Conservation (phyloP, 2,888 invertebrate genomes). For the Hipparchia semele region DNA sequence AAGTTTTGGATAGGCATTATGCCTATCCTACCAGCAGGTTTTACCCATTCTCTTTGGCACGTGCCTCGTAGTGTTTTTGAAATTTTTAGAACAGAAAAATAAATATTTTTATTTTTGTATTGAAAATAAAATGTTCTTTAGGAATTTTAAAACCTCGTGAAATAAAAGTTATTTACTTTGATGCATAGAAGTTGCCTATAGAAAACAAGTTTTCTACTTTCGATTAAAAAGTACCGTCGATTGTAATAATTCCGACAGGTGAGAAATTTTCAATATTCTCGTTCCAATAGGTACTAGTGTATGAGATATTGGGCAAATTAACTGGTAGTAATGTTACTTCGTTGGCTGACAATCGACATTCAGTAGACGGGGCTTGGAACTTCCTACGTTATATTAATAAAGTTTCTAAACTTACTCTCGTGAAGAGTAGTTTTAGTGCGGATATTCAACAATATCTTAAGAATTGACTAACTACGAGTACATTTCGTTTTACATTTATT, state of each 20-base stretch:
- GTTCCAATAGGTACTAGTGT: not conserved
- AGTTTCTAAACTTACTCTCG: slow-evolving; percentile 48
- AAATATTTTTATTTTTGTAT: too few relatives aligned
- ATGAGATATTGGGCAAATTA: slow-evolving; percentile 20
- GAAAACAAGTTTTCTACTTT: too few relatives aligned
- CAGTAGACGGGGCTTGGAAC: slow-evolving; percentile 31
- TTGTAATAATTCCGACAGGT: not conserved
- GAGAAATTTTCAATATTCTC: not conserved
- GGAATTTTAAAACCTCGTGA: too few relatives aligned
- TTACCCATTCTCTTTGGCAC: too few relatives aligned
- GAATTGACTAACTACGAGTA: slow-evolving; percentile 17
- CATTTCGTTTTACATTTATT: slow-evolving; percentile 30
- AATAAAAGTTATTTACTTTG: too few relatives aligned
- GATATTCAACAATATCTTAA: slow-evolving; percentile 36
- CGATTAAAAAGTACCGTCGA: too few relatives aligned
- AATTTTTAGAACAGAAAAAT: too few relatives aligned
- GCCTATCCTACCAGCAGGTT: too few relatives aligned
- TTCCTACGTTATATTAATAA: slow-evolving; percentile 53
- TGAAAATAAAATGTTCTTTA: too few relatives aligned
- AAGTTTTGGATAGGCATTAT: too few relatives aligned
- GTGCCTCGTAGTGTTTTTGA: too few relatives aligned
- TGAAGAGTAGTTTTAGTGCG: slow-evolving; percentile 33
- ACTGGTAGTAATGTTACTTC: slow-evolving; percentile 21
- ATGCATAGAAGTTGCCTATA: too few relatives aligned
- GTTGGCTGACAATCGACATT: slow-evolving; percentile 36